Evolutionary conservation across 1,140 invertebrate genomes (phyloP).

Genomic region (Sipha flava): DNA sequence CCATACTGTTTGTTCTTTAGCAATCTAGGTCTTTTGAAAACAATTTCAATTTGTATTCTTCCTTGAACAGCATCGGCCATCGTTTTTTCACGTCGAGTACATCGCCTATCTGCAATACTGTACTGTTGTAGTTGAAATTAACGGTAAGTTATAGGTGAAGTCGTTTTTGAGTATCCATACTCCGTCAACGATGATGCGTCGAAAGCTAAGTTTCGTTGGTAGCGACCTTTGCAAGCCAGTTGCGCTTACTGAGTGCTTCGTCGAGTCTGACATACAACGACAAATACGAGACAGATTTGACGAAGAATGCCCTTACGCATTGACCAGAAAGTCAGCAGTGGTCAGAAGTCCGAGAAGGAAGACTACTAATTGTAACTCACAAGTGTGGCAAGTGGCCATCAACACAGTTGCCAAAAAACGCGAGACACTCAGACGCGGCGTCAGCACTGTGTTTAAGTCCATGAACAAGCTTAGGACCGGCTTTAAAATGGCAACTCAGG

Average conservation of each 20-base stretch:
- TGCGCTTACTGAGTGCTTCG: not conserved
- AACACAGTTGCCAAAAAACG: not conserved
- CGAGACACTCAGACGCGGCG: not conserved
- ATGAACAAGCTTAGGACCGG: slow-evolving; percentile 16
- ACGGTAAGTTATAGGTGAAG: not conserved
- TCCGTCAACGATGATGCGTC: slow-evolving; percentile 14
- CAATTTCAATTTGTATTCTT: no score
- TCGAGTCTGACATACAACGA: slow-evolving; percentile 38
- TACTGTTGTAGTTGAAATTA: no score
- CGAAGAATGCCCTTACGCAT: slow-evolving; percentile 39
- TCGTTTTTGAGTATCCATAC: not conserved
- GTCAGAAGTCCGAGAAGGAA: not conserved
- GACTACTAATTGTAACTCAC: slow-evolving; percentile 15
- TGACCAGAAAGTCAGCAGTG: not conserved
- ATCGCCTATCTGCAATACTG: no score
- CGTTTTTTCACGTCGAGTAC: no score
- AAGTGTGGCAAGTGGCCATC: slow-evolving; percentile 10
- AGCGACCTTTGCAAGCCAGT: not conserved
- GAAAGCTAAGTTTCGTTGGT: not conserved
- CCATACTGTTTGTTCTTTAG: no score
- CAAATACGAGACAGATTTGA: slow-evolving; percentile 47
- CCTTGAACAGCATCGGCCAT: no score
- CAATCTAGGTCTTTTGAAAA: no score
- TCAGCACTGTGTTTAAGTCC: not conserved
- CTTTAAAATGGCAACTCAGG: not conserved